Percentiles rank a stretch among this genome's conserved stretches.
phyloP scores from a whole-genome alignment of 2,113 vertebrate species.

The Microtus ochrogaster region DNA sequence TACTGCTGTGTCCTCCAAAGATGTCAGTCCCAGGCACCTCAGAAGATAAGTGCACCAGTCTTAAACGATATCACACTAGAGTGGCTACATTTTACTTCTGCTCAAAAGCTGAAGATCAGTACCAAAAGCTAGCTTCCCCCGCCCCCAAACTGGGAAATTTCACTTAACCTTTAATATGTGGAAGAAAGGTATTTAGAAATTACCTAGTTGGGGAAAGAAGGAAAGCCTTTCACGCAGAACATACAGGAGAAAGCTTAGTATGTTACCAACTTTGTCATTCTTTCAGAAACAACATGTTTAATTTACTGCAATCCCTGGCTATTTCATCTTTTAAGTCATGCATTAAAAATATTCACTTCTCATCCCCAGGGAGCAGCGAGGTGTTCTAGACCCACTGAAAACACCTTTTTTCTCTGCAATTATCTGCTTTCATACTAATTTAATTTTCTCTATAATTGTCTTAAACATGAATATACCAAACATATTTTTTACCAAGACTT shows the following conservation, averaged over 20 bases:
- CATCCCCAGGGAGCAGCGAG: no score
- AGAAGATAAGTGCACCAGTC: background rate
- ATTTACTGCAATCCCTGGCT: background rate
- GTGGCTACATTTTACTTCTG: constrained; percentile 48
- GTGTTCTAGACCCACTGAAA: no score
- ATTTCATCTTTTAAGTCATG: background rate
- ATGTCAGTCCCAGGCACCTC: background rate
- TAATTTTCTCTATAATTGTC: no score
- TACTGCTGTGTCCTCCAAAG: background rate
- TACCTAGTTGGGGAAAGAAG: background rate
- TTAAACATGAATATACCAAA: no score
- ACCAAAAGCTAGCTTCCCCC: constrained; percentile 28
- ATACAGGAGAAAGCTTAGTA: background rate
- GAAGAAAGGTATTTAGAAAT: background rate
- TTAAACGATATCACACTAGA: background rate
- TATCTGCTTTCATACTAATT: no score
- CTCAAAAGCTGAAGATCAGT: constrained; percentile 5
- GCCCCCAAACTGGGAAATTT: constrained; percentile 37
- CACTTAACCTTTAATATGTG: constrained; percentile 14
- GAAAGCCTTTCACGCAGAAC: background rate
- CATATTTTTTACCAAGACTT: background rate
- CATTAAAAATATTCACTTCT: background rate
- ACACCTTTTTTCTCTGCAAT: no score
- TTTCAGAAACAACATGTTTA: constrained; percentile 16
- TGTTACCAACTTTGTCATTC: background rate